Evolutionary conservation across 2,888 invertebrate species (phyloP), one percentile per base, ranked within the genome.

Genomic region (Tetheella fluctuosa): DNA sequence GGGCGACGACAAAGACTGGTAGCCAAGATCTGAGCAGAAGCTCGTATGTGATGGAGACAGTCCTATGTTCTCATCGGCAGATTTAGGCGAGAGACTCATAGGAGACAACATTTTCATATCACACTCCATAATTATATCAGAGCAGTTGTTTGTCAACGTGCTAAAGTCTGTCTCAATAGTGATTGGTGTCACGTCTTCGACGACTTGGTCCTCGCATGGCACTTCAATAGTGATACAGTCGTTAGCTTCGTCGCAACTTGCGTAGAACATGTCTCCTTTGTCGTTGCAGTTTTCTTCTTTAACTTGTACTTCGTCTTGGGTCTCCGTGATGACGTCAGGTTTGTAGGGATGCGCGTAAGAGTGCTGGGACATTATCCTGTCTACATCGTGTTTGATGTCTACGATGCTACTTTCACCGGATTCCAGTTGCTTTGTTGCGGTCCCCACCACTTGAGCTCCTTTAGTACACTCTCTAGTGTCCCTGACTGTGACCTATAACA

Each of bases 381-480:
- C 79, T 28, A 91, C 85, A 70, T 93, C 91, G 61, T 87, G 91
- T 67, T 88, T 88, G 57, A 85, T 79, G 76, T 90, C 88, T 92
- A 94, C n/a, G 90, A 93, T 74, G 85, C 82, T 83, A 94, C 90
- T 74, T 95, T 94, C 81, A 96, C 94, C 73, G 97, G 97, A 85
- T 97, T 97, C 97, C 97, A 97, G 77, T 93, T 95, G 89, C 95
- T 96, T 90, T 97, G 97, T 81, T 96, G 96, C 58, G 96, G 95
- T 66, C 97, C 97, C 97, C 97, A 97, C 97, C 97, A 97, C 77
- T 96, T 95, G 81, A 95, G 93, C 85, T 95, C 94, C 75, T 94
- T 91, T 63, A 91, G 80, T 52, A 83, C 90, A 81, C 74, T 88
- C 83, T 89, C 86, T 68, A 91, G 77, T 60, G 81, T 84, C 68